Conservation (phyloP, 2,888 invertebrate species). For the Amblyjoppa proteus region DNA sequence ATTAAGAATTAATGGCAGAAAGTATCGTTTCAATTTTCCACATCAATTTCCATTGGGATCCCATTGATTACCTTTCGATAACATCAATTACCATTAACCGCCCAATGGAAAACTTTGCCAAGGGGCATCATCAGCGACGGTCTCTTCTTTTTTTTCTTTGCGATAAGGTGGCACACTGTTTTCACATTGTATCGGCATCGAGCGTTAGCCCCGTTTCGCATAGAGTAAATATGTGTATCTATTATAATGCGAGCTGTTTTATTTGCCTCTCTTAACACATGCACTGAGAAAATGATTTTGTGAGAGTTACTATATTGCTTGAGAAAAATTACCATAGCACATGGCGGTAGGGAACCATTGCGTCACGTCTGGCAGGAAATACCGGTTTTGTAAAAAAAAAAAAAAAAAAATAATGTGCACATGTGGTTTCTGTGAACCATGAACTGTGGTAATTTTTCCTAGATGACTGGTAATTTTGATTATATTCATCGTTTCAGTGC, state of each 20-base stretch:
- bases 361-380: background rate
- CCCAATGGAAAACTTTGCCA: too few species aligned
- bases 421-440: background rate
- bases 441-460: background rate
- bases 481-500: background rate
- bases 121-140: constrained; percentile 20
- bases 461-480: background rate
- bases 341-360: background rate
- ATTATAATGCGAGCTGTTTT: background rate
- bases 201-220: background rate
- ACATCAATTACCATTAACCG: too few species aligned
- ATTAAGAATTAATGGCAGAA: too few species aligned
- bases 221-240: background rate
- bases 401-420: too few species aligned
- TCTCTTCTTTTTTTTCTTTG: background rate
- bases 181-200: constrained; percentile 27
- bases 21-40: too few species aligned
- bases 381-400: background rate
- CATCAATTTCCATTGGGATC: too few species aligned
- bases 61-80: too few species aligned
- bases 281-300: background rate
- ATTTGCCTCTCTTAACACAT: background rate
- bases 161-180: constrained; percentile 39
- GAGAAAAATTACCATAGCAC: background rate
- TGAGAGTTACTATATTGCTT: background rate